A percentile compares a stretch with the other conserved stretches of the same genome.
Evolutionary conservation across 64 coral and sea anemone species (phyloP).

Genomic region (Stylophora pistillata): DNA sequence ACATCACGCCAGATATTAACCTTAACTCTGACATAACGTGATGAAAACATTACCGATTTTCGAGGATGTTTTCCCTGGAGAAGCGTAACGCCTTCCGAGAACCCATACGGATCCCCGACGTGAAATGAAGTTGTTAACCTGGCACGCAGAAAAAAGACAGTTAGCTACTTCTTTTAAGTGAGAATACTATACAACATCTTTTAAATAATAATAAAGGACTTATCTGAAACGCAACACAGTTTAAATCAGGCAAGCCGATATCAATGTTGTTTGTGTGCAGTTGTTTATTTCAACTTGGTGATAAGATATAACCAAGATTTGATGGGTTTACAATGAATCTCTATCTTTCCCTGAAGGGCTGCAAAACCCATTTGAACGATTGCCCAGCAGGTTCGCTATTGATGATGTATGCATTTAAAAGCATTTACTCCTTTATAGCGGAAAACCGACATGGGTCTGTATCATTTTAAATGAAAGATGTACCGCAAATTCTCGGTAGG

Average conservation of each 20-base stretch:
- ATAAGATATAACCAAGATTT: background rate
- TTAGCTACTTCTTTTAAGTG: no score
- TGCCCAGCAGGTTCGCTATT: slow-evolving; percentile 12
- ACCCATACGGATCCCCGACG: background rate
- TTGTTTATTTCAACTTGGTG: background rate
- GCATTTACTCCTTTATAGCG: background rate
- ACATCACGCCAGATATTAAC: background rate
- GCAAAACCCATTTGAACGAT: slow-evolving; percentile 15
- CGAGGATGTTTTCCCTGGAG: background rate
- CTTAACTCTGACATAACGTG: background rate
- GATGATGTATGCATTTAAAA: background rate
- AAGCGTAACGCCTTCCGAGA: background rate
- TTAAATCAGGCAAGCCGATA: background rate
- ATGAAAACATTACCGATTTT: background rate
- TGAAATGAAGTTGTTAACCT: background rate
- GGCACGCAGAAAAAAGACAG: background rate
- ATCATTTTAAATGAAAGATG: background rate
- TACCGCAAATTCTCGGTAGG: background rate
- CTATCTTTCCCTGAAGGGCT: background rate
- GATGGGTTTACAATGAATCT: background rate
- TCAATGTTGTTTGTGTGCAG: background rate
- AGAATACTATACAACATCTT: no score
- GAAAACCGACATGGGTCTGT: background rate
- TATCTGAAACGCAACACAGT: background rate
- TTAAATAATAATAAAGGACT: background rate